Evolutionary conservation across 2,113 vertebrate species (phyloP).

Genomic region (Charina bottae): DNA sequence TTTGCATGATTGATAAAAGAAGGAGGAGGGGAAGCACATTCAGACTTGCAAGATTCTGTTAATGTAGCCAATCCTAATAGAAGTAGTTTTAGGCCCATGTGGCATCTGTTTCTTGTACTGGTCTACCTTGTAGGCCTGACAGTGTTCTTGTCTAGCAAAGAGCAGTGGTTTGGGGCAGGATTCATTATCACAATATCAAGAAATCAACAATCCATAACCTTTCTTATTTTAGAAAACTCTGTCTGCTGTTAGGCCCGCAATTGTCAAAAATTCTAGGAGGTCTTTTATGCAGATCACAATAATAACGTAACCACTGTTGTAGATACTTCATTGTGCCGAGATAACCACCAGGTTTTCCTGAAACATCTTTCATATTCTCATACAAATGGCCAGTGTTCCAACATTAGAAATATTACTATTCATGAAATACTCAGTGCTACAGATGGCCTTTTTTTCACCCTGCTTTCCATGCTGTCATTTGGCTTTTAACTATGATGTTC

Average conservation of each 20-base stretch:
- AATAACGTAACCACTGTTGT: neutral
- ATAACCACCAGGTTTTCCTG: neutral
- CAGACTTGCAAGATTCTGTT: neutral
- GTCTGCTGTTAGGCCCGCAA: neutral
- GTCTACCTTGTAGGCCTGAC: neutral
- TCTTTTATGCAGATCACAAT: neutral
- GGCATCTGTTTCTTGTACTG: neutral
- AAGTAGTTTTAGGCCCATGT: neutral
- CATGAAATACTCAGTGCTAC: conserved; percentile 1
- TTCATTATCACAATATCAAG: neutral
- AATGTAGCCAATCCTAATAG: neutral
- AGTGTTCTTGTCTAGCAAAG: neutral
- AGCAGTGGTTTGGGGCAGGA: neutral
- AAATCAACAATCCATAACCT: neutral
- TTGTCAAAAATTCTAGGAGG: conserved; percentile 1
- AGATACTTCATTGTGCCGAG: neutral
- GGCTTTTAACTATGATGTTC: conserved; percentile 24
- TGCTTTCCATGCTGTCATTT: conserved; percentile 34
- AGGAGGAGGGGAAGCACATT: neutral
- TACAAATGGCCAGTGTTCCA: conserved; percentile 7
- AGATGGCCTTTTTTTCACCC: neutral
- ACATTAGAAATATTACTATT: neutral
- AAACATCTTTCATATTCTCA: conserved; percentile 16
- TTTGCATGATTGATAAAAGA: neutral
- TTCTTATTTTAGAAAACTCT: neutral